Evolutionary conservation across 2,113 vertebrate species (phyloP), one percentile per base, ranked within the genome.

Genomic region (Mixornis gularis): DNA sequence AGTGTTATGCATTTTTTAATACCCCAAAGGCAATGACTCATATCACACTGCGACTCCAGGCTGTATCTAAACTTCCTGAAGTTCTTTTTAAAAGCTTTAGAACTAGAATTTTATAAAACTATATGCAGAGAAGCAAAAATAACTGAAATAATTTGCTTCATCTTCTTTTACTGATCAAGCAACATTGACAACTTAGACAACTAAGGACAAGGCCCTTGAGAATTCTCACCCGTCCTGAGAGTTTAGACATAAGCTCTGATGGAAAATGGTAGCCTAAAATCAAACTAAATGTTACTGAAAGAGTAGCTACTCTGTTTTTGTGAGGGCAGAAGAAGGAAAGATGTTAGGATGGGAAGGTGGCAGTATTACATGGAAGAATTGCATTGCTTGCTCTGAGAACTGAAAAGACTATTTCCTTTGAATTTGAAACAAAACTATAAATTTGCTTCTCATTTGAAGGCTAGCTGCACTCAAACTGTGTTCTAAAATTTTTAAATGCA

Each of bases 21-120:
- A 56, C 7, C 8, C 2, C 1, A 24, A 44, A 56, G 36, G 7
- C 4, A 6, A 4, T 60, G 9, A 55, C 13, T 69, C 29, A 2
- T 53, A 38, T 86, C 22, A 49, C 66, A 34, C 7, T 87, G 29
- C 19, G 38, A 10, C 20, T 76, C 4, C 2, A 81, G 17, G 6
- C 12, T 79, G 6, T 48, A 14, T 78, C 29, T 84, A 26, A 91
- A 59, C 19, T 60, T 40, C 6, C 11, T 68, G n/a, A 63, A 36
- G 8, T 68, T 79, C 8, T 87, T 70, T 44, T 27, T 64, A 26
- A 64, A 63, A 82, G 40, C 24, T 59, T 21, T 82, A 5, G 24
- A 27, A 9, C 16, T 74, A 60, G 13, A 4, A 11, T 81, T 71
- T 32, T 56, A 1, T 60, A 25, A 85, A 74, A 34, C 8, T 19